Evolutionary conservation across 2,797 vertebrate species (phyloP).

Genomic region (Tympanoctomys barrerae): DNA sequence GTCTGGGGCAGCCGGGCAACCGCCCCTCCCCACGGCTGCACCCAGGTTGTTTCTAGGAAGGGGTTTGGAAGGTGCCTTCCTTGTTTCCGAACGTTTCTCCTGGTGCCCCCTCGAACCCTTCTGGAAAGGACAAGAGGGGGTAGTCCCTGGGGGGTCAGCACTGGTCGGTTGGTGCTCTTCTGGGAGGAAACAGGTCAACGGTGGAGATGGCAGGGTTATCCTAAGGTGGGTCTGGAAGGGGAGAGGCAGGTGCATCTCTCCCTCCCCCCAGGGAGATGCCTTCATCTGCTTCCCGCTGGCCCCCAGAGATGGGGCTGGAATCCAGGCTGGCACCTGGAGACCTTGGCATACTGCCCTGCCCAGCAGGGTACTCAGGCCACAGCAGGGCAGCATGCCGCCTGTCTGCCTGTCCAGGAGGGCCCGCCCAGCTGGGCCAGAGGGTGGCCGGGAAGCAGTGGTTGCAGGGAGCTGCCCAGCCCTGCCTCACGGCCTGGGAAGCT

Average conservation of each 20-base stretch:
- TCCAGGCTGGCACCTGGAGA: conserved; percentile 82
- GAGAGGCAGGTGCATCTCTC: conserved; percentile 77
- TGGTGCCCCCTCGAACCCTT: not conserved
- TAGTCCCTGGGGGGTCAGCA: conserved; percentile 18
- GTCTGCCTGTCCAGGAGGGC: conserved; percentile 62
- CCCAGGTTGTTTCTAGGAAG: conserved; percentile 40
- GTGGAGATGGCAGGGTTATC: not conserved
- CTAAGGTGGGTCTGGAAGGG: conserved; percentile 8
- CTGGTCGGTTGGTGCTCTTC: not conserved
- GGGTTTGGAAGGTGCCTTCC: conserved; percentile 51
- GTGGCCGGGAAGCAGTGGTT: conserved; percentile 58
- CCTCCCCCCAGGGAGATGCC: conserved; percentile 39
- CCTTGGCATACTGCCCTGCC: conserved; percentile 77
- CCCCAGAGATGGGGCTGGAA: conserved; percentile 69
- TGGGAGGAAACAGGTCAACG: conserved; percentile 16
- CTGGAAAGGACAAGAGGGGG: not conserved
- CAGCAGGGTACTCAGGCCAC: conserved; percentile 76
- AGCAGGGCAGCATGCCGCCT: conserved; percentile 66
- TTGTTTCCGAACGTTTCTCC: conserved; percentile 43
- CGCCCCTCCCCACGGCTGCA: conserved; percentile 12
- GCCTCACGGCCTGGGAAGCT: conserved; percentile 80
- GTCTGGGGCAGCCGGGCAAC: conserved; percentile 43
- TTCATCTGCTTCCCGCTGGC: not conserved
- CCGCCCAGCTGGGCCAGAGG: conserved; percentile 49
- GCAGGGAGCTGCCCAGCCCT: conserved; percentile 73